Evolutionary conservation across 2,797 vertebrate species (phyloP), one percentile per base, ranked within the genome.

Genomic region (Rhinoraja longicauda): DNA sequence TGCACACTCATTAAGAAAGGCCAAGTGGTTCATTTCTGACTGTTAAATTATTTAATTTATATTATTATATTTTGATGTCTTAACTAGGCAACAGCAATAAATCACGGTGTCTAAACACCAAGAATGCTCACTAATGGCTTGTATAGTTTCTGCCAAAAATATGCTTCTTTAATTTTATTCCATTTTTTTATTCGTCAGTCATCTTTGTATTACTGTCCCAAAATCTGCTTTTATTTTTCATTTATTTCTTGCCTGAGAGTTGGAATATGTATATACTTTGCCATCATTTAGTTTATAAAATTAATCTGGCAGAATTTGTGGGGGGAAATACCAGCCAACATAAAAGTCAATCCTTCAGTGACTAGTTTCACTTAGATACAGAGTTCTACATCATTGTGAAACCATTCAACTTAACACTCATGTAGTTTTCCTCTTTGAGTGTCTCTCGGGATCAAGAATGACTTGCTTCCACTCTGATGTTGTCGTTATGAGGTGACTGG

Each of bases 11-110:
- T 92, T 92, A 92, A 36, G 21, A 75, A 73, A 92, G 90, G 64
- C 75, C 90, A 92, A 75, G 90, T 75, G 39, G 67, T 53, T 92
- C 70, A 92, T 73, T 92, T 92, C 64, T 75, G 70, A 90, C 72
- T 73, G 67, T 92, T 92, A 75, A 72, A 72, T 70, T 92, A 92
- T 75, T 92, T 92, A 92, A 92, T 92, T 92, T 92, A 70, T n/a
- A n/a, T 92, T 75, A 92, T 92, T 92, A 92, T 45, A 75, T 53
- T 91, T 91, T 92, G 39, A 73, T 92, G 90, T 72, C 90, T 92
- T 72, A 92, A 92, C 36, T 92, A 29, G 72, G 90, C 39, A 53
- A 53, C 26, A 53, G 90, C 70, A 92, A 92, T 92, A 92, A 72
- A 75, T 72, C 90, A 73, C 2, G 75, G 21, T 45, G 88, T 70